A percentile compares a stretch with the other conserved stretches of the same genome.
These are phyloP conservation scores for Sialis fuliginosa DNA, from an alignment of 2,888 invertebrate species.

Conservation along the genomic window DNA sequence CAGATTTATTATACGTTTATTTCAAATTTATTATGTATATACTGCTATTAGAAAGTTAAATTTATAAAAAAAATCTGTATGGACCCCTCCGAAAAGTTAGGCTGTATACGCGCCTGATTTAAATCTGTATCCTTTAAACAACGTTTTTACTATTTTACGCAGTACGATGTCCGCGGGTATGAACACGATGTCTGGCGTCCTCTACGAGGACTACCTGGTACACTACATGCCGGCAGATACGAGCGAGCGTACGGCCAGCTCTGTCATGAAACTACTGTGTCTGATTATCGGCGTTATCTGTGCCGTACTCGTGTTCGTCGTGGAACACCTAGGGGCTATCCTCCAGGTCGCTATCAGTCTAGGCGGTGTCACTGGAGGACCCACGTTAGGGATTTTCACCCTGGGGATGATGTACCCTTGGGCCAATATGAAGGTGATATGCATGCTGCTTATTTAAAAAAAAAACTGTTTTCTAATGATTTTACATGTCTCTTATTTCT, in stretches of 20 bases:
- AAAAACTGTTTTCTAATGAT: too few species aligned
- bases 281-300: constrained; percentile 42
- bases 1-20: too few species aligned
- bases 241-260: constrained; percentile 32
- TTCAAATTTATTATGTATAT: too few species aligned
- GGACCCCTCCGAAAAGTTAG: too few species aligned
- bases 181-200: constrained; percentile 43
- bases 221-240: constrained; percentile 31
- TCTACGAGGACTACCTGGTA: constrained; percentile 45
- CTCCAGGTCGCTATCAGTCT: constrained; percentile 45
- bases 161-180: constrained; percentile 43
- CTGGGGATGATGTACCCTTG: constrained; percentile 49
- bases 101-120: too few species aligned
- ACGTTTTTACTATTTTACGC: constrained; percentile 13
- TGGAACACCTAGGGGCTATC: constrained; percentile 45
- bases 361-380: constrained; percentile 43
- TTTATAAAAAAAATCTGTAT: too few species aligned
- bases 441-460: too few species aligned
- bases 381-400: constrained; percentile 46
- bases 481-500: too few species aligned
- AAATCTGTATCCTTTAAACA: too few species aligned
- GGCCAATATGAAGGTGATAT: constrained; percentile 30
- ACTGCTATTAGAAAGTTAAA: too few species aligned
- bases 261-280: constrained; percentile 35
- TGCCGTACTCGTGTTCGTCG: constrained; percentile 48